Conservation (phyloP, 2,888 invertebrate species). For the Cybosia mesomella region DNA sequence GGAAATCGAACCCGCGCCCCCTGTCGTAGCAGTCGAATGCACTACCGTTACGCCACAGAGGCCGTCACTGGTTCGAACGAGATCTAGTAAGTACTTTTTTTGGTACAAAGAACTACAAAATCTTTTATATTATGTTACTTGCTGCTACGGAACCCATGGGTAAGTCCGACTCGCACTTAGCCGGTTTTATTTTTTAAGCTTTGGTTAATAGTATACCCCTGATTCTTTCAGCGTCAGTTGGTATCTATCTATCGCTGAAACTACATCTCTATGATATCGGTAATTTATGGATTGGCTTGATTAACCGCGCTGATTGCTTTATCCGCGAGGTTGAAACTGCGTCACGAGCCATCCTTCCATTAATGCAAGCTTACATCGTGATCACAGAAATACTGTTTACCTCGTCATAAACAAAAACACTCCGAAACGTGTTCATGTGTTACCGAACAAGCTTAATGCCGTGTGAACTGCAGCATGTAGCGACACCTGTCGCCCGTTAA, state of each 20-base stretch:
- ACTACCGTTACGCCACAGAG: too few relatives aligned
- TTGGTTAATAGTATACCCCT: too few relatives aligned
- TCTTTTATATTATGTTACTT: too few relatives aligned
- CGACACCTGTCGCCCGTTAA: slow-evolving; percentile 17
- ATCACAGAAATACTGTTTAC: slow-evolving; percentile 11
- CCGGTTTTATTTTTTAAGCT: too few relatives aligned
- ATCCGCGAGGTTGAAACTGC: not conserved
- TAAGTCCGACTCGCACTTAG: too few relatives aligned
- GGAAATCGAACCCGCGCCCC: too few relatives aligned
- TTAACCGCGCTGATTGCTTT: not conserved
- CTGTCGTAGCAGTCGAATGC: too few relatives aligned
- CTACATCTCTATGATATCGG: not conserved
- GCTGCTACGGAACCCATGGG: too few relatives aligned
- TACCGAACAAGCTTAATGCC: slow-evolving; percentile 15
- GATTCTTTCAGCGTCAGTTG: too few relatives aligned
- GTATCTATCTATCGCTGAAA: not conserved
- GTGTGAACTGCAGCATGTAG: slow-evolving; percentile 20
- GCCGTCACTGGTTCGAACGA: too few relatives aligned
- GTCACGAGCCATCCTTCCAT: not conserved
- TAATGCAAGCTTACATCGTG: slow-evolving; percentile 5
- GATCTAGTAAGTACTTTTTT: too few relatives aligned
- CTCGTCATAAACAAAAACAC: slow-evolving; percentile 10
- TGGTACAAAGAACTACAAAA: too few relatives aligned
- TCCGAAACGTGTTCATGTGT: slow-evolving; percentile 16
- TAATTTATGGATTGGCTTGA: not conserved